A percentile compares a stretch with the other conserved stretches of the same genome.
Conservation (phyloP, 2,888 invertebrate genomes). For the Tenthredo scrophulariae region DNA sequence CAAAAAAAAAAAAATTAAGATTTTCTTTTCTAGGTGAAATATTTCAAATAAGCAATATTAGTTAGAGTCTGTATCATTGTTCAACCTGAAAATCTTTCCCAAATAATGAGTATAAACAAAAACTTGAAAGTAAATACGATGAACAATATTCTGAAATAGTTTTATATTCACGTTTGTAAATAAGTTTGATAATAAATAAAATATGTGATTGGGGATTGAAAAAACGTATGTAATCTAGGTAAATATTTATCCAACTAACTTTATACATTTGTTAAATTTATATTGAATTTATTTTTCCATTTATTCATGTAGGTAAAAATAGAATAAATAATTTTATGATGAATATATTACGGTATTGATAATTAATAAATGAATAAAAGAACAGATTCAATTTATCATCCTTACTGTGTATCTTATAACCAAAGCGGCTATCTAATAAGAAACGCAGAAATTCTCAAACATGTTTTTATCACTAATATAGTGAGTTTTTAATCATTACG, state of each 20-base stretch:
- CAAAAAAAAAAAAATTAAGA: too few species aligned
- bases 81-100: neutral
- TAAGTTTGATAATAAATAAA: neutral
- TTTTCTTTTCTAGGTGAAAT: neutral
- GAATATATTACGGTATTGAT: neutral
- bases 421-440: neutral
- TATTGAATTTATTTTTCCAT: neutral
- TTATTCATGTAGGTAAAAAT: neutral
- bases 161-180: neutral
- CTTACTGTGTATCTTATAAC: neutral
- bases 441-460: neutral
- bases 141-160: neutral
- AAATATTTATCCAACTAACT: neutral
- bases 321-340: neutral
- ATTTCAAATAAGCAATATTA: neutral
- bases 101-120: too few species aligned
- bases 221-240: neutral
- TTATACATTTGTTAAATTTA: too few species aligned
- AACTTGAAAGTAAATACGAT: neutral
- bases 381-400: neutral
- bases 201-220: neutral
- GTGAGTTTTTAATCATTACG: neutral
- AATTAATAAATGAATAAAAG: neutral
- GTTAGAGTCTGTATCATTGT: neutral
- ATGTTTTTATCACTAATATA: neutral